Evolutionary conservation across 2,888 invertebrate genomes (phyloP), one percentile per base, ranked within the genome.

Genomic region (Apodemia zela): DNA sequence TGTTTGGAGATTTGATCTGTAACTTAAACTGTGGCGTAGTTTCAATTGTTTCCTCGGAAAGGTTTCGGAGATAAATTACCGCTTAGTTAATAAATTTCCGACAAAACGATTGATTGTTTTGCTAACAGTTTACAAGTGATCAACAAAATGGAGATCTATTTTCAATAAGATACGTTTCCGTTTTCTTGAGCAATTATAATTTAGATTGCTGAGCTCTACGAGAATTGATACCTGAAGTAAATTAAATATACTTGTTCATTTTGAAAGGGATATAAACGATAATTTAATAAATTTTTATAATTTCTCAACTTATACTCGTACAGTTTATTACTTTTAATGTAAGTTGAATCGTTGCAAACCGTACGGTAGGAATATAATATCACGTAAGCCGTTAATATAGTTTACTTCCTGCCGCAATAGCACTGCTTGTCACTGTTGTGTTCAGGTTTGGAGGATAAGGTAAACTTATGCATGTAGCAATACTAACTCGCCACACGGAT

Each of bases 21-120:
- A 13, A 54, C 25, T 13, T 3, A 54, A 15, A 54, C 6, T 13
- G 25, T 1, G 15, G 54, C 21, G 54, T 6, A 54, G 54, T 15
- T 21, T 18, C 25, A 13, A 54, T 54, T 54, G 54, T 7, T 54
- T 11, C 18, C 15, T 15, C 3, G 18, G 4, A 54, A 25, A 54
- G 25, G 54, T 54, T 54, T 54, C 25, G 54, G 25, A 25, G 25
- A 54, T 54, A 25, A 54, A 25, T 54, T 54, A 25, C 15, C 25
- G n/a, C 42, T 15, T 18, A 18, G 25, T 15, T 54, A 54, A 54
- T 54, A 18, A 6, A 54, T 54, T 54, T 25, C 54, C 15, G 15
- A 54, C 54, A 54, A 13, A 54, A 21, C 54, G 25, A 54, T 54
- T 54, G 15, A 54, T 25, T 51, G 18, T 49, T 18, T 18, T 13